Evolutionary conservation across 2,797 vertebrate species (phyloP).

Genomic region (Epinephelus awoara): DNA sequence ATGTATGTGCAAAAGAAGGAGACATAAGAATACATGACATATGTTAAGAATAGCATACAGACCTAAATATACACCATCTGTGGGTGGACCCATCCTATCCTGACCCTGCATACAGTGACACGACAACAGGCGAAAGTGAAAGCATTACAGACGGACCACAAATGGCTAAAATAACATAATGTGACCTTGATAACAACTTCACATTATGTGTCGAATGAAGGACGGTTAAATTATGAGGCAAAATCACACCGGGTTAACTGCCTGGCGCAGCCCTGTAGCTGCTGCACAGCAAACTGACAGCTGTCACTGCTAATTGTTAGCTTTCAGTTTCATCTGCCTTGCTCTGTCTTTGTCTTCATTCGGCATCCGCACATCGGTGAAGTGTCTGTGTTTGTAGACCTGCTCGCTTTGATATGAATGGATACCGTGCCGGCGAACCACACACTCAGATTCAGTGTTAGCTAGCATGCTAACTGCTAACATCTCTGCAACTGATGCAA

Average conservation of each 20-base stretch:
- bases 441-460: neutral
- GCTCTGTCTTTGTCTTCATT: neutral
- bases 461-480: slow-evolving; percentile 36
- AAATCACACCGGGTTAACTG: fast-evolving
- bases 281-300: slow-evolving; percentile 29
- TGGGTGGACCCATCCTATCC: neutral
- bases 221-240: neutral
- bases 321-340: fast-evolving
- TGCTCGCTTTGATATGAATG: too few species aligned
- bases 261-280: neutral
- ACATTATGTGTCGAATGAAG: neutral
- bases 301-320: neutral
- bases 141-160: neutral
- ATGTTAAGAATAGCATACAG: too few species aligned
- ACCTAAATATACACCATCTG: neutral
- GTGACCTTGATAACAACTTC: neutral
- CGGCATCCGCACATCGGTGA: fast-evolving
- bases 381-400: too few species aligned
- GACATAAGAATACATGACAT: too few species aligned
- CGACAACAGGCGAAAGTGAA: neutral
- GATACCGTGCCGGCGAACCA: fast-evolving
- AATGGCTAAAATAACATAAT: neutral
- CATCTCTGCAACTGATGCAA: slow-evolving; percentile 56
- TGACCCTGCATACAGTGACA: neutral
- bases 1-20: too few species aligned